Conservation (phyloP, 2,113 vertebrate species). For the Anthoscopus minutus region DNA sequence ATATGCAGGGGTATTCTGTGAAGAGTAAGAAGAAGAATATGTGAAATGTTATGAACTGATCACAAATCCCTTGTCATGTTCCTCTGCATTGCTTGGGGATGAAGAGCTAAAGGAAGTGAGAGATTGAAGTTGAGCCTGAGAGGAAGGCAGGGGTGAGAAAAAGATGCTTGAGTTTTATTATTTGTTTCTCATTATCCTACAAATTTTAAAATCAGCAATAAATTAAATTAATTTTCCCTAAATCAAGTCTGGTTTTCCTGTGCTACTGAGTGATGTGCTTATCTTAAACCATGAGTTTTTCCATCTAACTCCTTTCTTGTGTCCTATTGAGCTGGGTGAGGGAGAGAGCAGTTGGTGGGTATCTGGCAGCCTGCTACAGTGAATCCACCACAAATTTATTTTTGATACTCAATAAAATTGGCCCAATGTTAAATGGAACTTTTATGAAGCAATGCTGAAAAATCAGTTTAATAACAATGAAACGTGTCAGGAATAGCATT, state of each 20-base stretch:
- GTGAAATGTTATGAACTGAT: background rate
- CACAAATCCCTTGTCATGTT: accelerated
- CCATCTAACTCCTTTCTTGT: background rate
- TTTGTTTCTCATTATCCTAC: background rate
- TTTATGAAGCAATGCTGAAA: background rate
- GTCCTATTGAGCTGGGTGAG: background rate
- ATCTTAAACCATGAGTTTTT: background rate
- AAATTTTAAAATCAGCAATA: background rate
- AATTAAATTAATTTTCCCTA: background rate
- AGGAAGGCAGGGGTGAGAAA: background rate
- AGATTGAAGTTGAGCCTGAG: background rate
- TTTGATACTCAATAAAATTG: background rate
- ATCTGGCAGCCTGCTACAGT: background rate
- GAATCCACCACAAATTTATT: background rate
- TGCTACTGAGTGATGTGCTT: background rate
- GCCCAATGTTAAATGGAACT: background rate
- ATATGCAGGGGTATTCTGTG: background rate
- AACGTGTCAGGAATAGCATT: background rate
- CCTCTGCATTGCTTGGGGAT: accelerated
- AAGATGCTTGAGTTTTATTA: background rate
- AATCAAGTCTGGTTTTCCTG: background rate
- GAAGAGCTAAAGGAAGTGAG: background rate
- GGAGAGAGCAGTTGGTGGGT: background rate
- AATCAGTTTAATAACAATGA: background rate
- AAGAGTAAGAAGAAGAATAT: background rate